Evolutionary conservation across 2,113 vertebrate genomes (phyloP), one percentile per base, ranked within the genome.

Genomic region (Poeciliopsis prolifica): DNA sequence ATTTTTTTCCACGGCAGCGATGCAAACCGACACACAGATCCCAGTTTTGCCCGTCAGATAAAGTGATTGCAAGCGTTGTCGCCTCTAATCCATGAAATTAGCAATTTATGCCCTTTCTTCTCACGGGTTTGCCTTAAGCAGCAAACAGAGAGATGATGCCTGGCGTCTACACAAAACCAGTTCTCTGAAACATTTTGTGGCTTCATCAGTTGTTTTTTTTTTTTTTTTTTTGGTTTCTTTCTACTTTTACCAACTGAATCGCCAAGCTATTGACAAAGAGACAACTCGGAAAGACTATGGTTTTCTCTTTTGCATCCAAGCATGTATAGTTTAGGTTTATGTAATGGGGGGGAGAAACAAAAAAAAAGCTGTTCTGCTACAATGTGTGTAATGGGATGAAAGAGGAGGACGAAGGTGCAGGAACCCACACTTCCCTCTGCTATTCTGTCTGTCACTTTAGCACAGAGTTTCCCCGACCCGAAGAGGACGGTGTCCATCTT

Each of bases 231-330:
- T 30, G 28, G 28, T 29, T 29, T 29, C 29, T 14, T 69, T 33
- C 54, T 68, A 13, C 22, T 30, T 37, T 31, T 64, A 30, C 17
- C 15, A 22, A 31, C 8, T 64, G 29, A 30, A 31, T 31, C 2
- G 10, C 61, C 5, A 19, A 33, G 12, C 4, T 48, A 28, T 3
- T 29, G 26, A 89, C 74, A 80, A 88, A 82, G 77, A 79, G 31
- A 17, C 26, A 72, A 69, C 61, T 68, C 4, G 10, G 72, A n/a
- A 65, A 79, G 61, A 62, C 64, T 42, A 69, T 70, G 82, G 44
- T 74, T 44, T 67, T 81, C 70, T 77, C 72, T 67, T 74, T 80
- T 75, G 70, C 77, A 84, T 68, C 77, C 75, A 77, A 65, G 82
- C 66, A 44, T 11, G 64, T 64, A 65, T 82, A 64, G 65, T 75